A percentile compares a stretch with the other conserved stretches of the same genome.
phyloP scores from a whole-genome alignment of 2,888 invertebrate species.

The Phorcus lineatus region DNA sequence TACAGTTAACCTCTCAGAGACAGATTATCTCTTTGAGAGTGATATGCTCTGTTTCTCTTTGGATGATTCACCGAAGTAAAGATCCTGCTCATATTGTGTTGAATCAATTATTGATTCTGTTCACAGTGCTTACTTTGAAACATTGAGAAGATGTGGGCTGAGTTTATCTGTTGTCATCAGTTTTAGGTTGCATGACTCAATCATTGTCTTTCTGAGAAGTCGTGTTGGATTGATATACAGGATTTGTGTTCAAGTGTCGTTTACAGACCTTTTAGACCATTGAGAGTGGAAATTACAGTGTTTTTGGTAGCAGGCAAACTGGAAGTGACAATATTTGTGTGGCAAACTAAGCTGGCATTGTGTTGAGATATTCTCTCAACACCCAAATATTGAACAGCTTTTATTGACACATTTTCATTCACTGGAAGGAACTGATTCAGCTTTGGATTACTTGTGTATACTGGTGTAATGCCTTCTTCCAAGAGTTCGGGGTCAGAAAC shows the following conservation, averaged over 20 bases:
- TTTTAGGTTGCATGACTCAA: no score
- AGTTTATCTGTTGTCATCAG: no score
- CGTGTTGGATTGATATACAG: no score
- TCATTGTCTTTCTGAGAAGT: no score
- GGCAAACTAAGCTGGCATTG: slow-evolving; percentile 2
- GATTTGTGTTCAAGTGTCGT: not conserved
- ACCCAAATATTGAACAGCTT: not conserved
- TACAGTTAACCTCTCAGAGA: no score
- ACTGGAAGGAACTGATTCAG: not conserved
- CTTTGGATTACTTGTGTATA: not conserved
- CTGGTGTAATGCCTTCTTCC: not conserved
- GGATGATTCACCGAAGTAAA: no score
- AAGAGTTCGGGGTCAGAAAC: not conserved
- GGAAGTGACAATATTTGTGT: not conserved
- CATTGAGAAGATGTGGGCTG: no score
- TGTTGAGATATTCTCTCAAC: not conserved
- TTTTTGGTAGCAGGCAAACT: not conserved
- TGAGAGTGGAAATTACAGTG: not conserved
- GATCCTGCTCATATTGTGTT: no score
- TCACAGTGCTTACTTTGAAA: not conserved
- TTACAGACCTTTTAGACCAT: not conserved
- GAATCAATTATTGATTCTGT: not conserved
- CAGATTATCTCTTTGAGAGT: no score
- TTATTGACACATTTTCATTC: not conserved
- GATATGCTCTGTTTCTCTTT: no score